phyloP scores from a whole-genome alignment of 2,888 invertebrate genomes.

The Torymus auratus region DNA sequence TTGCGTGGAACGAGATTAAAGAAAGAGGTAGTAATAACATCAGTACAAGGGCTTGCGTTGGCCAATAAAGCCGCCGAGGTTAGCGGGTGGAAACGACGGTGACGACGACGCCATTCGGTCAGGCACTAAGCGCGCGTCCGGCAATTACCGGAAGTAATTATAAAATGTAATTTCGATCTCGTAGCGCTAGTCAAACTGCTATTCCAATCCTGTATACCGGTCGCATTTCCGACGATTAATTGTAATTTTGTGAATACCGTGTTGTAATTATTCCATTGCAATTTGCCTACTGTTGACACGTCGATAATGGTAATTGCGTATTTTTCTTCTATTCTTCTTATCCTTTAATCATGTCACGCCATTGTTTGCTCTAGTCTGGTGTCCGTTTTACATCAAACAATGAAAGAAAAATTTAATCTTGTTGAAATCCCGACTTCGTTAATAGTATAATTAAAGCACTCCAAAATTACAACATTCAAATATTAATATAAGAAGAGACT shows the following conservation, averaged over 20 bases:
- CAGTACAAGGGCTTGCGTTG: conserved; percentile 1
- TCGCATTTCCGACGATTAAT: conserved; percentile 15
- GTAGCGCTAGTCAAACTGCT: neutral
- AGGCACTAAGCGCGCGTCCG: conserved; percentile 5
- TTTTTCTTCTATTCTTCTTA: too few relatives aligned
- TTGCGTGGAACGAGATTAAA: neutral
- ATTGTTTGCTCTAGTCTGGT: too few relatives aligned
- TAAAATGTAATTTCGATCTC: conserved; percentile 46
- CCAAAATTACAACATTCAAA: too few relatives aligned
- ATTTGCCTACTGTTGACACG: neutral
- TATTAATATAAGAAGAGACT: too few relatives aligned
- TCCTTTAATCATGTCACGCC: too few relatives aligned
- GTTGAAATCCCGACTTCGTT: too few relatives aligned
- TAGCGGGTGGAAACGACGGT: neutral
- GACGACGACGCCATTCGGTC: neutral
- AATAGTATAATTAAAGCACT: too few relatives aligned
- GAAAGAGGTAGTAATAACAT: neutral
- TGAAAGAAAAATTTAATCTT: too few relatives aligned
- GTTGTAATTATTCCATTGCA: neutral
- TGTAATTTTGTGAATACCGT: conserved; percentile 29
- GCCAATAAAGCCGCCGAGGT: conserved; percentile 20
- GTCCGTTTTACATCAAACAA: too few relatives aligned
- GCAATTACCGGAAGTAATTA: conserved; percentile 48
- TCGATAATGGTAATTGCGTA: too few relatives aligned
- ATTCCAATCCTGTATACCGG: neutral